phyloP scores from a whole-genome alignment of 1,140 invertebrate genomes.

The Cotesia chilonis region DNA sequence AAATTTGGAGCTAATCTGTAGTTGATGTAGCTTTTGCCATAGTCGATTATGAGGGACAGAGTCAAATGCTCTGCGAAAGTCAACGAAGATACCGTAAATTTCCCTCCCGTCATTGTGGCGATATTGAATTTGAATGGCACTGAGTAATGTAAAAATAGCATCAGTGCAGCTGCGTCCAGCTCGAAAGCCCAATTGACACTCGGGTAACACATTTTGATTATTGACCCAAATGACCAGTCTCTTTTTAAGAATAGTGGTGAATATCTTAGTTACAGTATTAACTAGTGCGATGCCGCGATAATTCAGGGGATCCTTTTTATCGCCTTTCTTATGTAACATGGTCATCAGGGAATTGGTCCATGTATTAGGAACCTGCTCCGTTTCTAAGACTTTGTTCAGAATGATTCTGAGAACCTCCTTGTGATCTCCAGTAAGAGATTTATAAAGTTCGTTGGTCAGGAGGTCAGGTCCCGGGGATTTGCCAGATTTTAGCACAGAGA shows the following conservation, averaged over 20 bases:
- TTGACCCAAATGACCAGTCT: constrained; percentile 38
- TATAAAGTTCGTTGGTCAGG: too few relatives aligned
- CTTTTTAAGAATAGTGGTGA: constrained; percentile 36
- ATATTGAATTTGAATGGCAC: constrained; percentile 35
- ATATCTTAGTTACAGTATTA: constrained; percentile 40
- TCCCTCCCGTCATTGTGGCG: not conserved
- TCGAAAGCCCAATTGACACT: constrained; percentile 42
- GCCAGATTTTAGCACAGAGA: too few relatives aligned
- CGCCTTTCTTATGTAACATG: constrained; percentile 42
- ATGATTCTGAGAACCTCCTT: too few relatives aligned
- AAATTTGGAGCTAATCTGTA: not conserved
- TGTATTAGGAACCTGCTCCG: too few relatives aligned
- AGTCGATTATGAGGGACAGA: constrained; percentile 22
- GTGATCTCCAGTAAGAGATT: too few relatives aligned
- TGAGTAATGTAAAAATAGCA: constrained; percentile 39
- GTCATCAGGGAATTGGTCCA: not conserved
- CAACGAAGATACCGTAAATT: constrained; percentile 24
- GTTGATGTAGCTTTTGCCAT: constrained; percentile 10
- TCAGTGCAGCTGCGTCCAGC: constrained; percentile 39
- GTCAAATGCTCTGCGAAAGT: constrained; percentile 24
- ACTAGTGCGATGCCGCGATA: constrained; percentile 44
- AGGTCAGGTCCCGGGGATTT: too few relatives aligned
- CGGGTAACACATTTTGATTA: constrained; percentile 34
- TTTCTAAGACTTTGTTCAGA: too few relatives aligned
- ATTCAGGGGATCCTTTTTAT: constrained; percentile 38